phyloP scores from a whole-genome alignment of 2,113 vertebrate genomes.

The Sterrhoptilus dennistouni region DNA sequence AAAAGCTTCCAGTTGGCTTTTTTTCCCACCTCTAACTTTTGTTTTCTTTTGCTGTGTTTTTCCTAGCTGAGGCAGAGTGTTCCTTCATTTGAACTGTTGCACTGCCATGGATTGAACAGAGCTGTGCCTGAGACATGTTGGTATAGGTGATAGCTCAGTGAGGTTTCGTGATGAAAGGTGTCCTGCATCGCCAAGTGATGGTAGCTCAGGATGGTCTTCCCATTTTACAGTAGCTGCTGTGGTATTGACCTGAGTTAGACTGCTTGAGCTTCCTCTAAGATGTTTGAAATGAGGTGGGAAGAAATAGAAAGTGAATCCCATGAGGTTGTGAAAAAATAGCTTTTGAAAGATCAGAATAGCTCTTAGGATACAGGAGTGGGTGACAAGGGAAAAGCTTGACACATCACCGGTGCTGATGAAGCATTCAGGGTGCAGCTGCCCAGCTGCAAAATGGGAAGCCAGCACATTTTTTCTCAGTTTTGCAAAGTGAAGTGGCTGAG shows the following conservation, averaged over 20 bases:
- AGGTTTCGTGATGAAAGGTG: neutral
- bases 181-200: neutral
- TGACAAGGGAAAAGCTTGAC: neutral
- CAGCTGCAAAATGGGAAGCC: neutral
- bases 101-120: neutral
- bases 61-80: neutral
- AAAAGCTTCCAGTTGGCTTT: neutral
- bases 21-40: neutral
- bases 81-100: neutral
- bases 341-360: neutral
- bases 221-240: neutral
- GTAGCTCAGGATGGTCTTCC: neutral
- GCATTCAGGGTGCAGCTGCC: neutral
- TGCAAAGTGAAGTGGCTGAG: neutral
- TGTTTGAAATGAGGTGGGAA: neutral
- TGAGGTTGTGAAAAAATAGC: neutral
- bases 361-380: neutral
- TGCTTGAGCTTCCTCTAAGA: neutral
- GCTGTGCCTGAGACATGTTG: neutral
- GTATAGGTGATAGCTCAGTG: neutral
- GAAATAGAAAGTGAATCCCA: neutral
- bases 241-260: neutral
- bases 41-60: neutral
- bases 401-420: neutral
- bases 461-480: neutral